A percentile compares a stretch with the other conserved stretches of the same genome.
These are phyloP conservation scores for Capreolus pygargus DNA, from an alignment of 2,113 vertebrate species.

Conservation along the genomic window DNA sequence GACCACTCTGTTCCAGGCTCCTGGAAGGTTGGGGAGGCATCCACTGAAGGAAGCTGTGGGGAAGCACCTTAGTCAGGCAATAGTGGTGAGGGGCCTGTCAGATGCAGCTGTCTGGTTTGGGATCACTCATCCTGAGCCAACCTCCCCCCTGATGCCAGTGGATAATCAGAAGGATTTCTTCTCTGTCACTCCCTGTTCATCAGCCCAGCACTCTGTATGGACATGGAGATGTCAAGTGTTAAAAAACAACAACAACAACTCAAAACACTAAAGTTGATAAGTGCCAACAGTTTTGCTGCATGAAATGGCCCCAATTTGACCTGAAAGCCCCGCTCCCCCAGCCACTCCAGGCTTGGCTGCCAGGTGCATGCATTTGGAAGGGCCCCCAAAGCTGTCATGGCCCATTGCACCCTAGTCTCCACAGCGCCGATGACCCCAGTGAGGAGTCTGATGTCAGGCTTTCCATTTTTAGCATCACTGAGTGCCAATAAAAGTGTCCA, in stretches of 20 bases:
- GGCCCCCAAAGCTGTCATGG: conserved; percentile 4
- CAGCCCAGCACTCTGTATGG: conserved; percentile 63
- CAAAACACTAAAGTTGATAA: conserved; percentile 75
- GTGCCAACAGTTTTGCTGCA: conserved; percentile 72
- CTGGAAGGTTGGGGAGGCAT: not conserved
- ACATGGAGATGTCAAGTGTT: conserved; percentile 65
- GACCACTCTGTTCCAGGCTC: not conserved
- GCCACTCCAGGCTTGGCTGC: not conserved
- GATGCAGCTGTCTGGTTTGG: not conserved
- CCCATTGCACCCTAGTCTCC: not conserved
- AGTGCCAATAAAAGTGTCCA: no score
- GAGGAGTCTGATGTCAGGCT: not conserved
- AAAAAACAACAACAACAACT: conserved; percentile 12
- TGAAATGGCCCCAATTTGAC: conserved; percentile 75
- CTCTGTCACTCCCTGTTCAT: conserved; percentile 68
- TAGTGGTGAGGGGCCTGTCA: rapidly evolving
- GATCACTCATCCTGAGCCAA: not conserved
- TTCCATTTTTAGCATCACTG: no score
- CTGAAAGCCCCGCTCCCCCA: not conserved
- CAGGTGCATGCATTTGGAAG: conserved; percentile 9
- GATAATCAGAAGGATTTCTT: not conserved
- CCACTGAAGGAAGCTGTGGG: not conserved
- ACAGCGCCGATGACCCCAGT: not conserved
- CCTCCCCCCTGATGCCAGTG: not conserved
- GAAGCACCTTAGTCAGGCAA: rapidly evolving